These are phyloP conservation scores for Disparrhopalites patrizii DNA, from an alignment of 2,888 invertebrate genomes.

Conservation along the genomic window DNA sequence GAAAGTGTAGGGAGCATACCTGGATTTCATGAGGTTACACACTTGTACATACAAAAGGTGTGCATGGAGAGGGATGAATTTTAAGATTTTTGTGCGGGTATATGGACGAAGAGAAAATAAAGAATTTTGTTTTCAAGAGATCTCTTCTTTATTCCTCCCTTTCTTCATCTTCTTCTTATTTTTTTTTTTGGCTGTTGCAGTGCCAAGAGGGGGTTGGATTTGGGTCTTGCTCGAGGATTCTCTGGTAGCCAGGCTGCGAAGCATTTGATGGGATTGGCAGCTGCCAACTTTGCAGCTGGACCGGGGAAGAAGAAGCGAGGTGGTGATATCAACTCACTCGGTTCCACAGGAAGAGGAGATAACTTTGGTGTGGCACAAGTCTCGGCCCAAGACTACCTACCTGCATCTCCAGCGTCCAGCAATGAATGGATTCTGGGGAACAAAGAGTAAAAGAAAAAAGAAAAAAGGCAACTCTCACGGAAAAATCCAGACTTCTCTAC, in stretches of 20 bases:
- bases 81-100: no score
- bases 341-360: slow-evolving; percentile 24
- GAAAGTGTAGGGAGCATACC: no score
- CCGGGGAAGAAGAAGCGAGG: slow-evolving; percentile 48
- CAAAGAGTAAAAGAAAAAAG: slow-evolving; percentile 31
- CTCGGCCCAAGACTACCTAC: slow-evolving; percentile 20
- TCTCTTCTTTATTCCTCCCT: background rate
- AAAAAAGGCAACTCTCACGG: background rate
- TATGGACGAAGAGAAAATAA: no score
- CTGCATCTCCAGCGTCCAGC: slow-evolving; percentile 29
- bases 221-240: slow-evolving; percentile 81
- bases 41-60: no score
- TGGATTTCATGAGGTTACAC: no score
- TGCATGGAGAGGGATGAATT: no score
- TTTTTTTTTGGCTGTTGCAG: slow-evolving; percentile 54
- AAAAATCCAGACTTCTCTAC: no score
- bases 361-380: slow-evolving; percentile 1
- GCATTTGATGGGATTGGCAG: slow-evolving; percentile 86
- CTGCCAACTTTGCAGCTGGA: slow-evolving; percentile 66
- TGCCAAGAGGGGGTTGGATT: slow-evolving; percentile 79
- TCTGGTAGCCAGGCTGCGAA: slow-evolving; percentile 86
- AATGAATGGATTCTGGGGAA: slow-evolving; percentile 41
- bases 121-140: slow-evolving; percentile 15
- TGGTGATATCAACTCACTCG: slow-evolving; percentile 29
- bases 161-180: slow-evolving; percentile 28